Percentiles rank a stretch among this genome's conserved stretches.
phyloP scores from a whole-genome alignment of 1,140 invertebrate genomes.

The Campoletis sonorensis region DNA sequence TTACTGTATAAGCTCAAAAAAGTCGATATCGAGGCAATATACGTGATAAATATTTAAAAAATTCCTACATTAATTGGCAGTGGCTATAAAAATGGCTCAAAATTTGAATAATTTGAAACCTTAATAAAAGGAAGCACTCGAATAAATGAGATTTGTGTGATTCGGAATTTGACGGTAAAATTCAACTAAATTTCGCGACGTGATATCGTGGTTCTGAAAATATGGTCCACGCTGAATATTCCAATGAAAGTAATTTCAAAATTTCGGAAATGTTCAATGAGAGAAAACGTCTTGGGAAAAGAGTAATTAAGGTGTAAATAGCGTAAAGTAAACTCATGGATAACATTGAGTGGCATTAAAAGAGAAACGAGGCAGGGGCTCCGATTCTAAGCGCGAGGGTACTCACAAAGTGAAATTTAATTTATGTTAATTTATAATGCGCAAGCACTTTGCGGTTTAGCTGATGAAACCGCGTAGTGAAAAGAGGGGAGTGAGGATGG shows the following conservation, averaged over 20 bases:
- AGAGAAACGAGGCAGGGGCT: slow-evolving; percentile 14
- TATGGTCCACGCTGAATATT: background rate
- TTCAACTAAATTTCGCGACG: no score
- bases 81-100: background rate
- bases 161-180: no score
- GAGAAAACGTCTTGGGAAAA: background rate
- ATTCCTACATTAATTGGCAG: background rate
- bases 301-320: slow-evolving; percentile 19
- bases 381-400: slow-evolving; percentile 18
- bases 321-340: slow-evolving; percentile 28
- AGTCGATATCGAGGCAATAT: background rate
- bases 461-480: slow-evolving; percentile 41
- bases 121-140: no score
- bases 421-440: slow-evolving; percentile 63
- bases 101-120: no score
- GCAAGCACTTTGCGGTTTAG: slow-evolving; percentile 58
- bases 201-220: no score
- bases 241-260: background rate
- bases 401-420: slow-evolving; percentile 57
- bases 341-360: background rate
- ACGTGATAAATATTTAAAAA: background rate
- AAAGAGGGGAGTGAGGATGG: background rate
- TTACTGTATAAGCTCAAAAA: background rate
- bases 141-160: no score
- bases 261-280: slow-evolving; percentile 8